phyloP scores from a whole-genome alignment of 1,140 invertebrate species.

The Acromyrmex charruanus region DNA sequence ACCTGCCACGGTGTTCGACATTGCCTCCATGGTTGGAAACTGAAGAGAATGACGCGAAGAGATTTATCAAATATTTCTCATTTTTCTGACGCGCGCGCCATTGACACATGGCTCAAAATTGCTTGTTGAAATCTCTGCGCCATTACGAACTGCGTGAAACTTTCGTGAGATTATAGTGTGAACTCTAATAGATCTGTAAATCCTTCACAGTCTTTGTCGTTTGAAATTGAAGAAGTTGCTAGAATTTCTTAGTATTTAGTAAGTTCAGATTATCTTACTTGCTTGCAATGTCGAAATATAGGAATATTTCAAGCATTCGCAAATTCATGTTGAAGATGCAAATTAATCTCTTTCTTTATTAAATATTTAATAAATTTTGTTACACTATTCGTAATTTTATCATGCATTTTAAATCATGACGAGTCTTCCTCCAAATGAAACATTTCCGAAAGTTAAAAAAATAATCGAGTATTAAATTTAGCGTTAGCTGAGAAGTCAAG shows the following conservation, averaged over 20 bases:
- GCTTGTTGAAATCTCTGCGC: slow-evolving; percentile 43
- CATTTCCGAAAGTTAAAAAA: too few species aligned
- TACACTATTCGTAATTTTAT: not conserved
- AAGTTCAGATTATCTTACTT: not conserved
- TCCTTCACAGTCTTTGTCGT: slow-evolving; percentile 19
- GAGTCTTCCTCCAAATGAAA: too few species aligned
- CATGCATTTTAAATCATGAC: not conserved
- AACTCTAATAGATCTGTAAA: slow-evolving; percentile 42
- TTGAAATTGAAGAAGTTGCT: not conserved
- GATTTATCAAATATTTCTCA: slow-evolving; percentile 64
- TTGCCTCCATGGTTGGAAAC: slow-evolving; percentile 36
- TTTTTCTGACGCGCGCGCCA: slow-evolving; percentile 39
- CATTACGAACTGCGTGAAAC: slow-evolving; percentile 38
- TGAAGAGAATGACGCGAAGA: slow-evolving; percentile 49
- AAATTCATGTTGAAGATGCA: not conserved
- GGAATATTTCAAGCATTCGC: not conserved
- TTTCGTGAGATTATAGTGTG: slow-evolving; percentile 38
- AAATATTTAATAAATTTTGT: not conserved
- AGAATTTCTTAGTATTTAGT: slow-evolving; percentile 2
- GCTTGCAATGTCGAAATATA: not conserved
- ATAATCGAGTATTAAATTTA: too few species aligned
- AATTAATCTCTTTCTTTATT: not conserved
- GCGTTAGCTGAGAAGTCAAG: too few species aligned
- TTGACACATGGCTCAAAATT: slow-evolving; percentile 49
- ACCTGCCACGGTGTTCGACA: slow-evolving; percentile 58